Evolutionary conservation across 2,113 vertebrate genomes (phyloP).

Genomic region (Alethe diademata): DNA sequence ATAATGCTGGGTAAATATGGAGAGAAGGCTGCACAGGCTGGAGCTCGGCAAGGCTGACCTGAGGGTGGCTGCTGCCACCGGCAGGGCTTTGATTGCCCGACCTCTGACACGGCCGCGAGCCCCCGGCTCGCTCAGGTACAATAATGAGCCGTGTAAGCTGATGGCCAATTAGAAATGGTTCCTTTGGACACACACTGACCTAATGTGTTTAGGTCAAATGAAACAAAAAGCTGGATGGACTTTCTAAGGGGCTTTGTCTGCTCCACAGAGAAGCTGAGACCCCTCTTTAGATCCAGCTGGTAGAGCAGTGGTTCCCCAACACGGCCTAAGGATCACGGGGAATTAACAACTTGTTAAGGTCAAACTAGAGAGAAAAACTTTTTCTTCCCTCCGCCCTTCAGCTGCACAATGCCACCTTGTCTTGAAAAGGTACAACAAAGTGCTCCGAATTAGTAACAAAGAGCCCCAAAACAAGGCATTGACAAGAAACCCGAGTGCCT

Average conservation of each 20-base stretch:
- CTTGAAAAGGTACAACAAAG: background rate
- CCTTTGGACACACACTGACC: slow-evolving; percentile 68
- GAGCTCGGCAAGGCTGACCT: slow-evolving; percentile 50
- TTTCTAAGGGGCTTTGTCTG: slow-evolving; percentile 65
- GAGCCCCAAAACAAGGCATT: background rate
- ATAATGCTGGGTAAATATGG: slow-evolving; percentile 53
- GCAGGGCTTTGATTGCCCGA: slow-evolving; percentile 45
- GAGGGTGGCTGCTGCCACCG: slow-evolving; percentile 45
- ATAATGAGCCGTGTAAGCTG: slow-evolving; percentile 68
- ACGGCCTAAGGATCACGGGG: background rate
- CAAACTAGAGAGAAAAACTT: slow-evolving; percentile 48
- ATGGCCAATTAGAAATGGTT: slow-evolving; percentile 73
- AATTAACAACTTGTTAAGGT: slow-evolving; percentile 57
- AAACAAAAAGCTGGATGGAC: slow-evolving; percentile 68
- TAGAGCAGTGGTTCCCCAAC: slow-evolving; percentile 31
- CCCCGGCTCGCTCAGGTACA: slow-evolving; percentile 48
- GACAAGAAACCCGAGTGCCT: background rate
- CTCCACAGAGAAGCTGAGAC: slow-evolving; percentile 53
- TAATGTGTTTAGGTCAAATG: slow-evolving; percentile 69
- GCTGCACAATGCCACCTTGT: background rate
- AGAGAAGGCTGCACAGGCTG: slow-evolving; percentile 30
- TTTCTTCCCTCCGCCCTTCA: background rate
- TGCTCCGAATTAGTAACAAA: background rate
- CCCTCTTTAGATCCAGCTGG: slow-evolving; percentile 62
- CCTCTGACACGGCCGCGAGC: slow-evolving; percentile 31